phyloP scores from a whole-genome alignment of 2,888 invertebrate genomes.

The Leucophenga maculata region DNA sequence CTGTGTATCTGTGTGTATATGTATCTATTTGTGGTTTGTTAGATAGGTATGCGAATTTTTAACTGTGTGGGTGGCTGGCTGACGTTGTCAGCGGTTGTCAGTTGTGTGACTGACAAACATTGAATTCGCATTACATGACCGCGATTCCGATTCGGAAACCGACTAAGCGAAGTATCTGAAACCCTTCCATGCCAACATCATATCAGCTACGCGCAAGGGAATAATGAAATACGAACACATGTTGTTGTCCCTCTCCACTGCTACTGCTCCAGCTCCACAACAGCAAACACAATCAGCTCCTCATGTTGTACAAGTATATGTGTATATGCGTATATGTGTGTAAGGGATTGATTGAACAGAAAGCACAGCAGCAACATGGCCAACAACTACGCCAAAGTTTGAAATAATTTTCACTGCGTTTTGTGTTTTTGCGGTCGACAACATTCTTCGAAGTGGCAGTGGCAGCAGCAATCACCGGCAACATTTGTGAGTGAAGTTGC shows the following conservation, averaged over 20 bases:
- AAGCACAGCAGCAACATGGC: slow-evolving; percentile 6
- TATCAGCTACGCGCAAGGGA: slow-evolving; percentile 7
- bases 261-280: background rate
- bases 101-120: slow-evolving; percentile 46
- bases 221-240: slow-evolving; percentile 10
- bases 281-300: background rate
- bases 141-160: slow-evolving; percentile 51
- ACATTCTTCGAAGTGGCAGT: background rate
- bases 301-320: background rate
- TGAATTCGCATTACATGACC: slow-evolving; percentile 66
- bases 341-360: background rate
- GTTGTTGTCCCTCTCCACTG: too few relatives aligned
- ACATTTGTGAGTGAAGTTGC: slow-evolving; percentile 19
- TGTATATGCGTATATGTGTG: too few relatives aligned
- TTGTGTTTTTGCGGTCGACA: slow-evolving; percentile 10
- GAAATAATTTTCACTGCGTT: background rate
- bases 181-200: slow-evolving; percentile 30
- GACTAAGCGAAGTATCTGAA: slow-evolving; percentile 65
- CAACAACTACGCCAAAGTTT: slow-evolving; percentile 16
- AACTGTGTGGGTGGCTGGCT: background rate
- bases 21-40: background rate
- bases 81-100: slow-evolving; percentile 16
- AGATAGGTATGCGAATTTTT: too few relatives aligned
- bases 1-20: background rate
- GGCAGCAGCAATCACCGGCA: background rate